Conservation (phyloP, 2,888 invertebrate species). For the Neuroscelio doddi region DNA sequence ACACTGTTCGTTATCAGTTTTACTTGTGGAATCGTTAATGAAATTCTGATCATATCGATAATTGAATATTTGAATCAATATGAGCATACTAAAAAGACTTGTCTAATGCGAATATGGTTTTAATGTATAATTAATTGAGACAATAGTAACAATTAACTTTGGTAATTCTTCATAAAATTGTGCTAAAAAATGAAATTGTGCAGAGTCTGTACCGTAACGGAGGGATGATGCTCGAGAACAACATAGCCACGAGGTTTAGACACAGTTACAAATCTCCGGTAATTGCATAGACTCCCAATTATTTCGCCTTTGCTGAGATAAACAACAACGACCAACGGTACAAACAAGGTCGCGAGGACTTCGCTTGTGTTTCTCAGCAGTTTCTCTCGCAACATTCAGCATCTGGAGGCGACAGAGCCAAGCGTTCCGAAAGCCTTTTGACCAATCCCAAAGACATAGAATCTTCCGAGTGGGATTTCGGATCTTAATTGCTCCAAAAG, state of each 20-base stretch:
- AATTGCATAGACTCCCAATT: conserved; percentile 40
- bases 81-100: no score
- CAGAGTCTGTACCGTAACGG: no score
- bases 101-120: no score
- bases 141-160: no score
- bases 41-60: no score
- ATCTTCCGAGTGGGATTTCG: conserved; percentile 18
- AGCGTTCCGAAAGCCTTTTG: conserved; percentile 28
- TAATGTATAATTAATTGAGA: no score
- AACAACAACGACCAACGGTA: conserved; percentile 24
- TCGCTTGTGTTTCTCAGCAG: conserved; percentile 7
- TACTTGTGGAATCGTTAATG: no score
- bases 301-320: conserved; percentile 37
- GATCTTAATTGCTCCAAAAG: conserved; percentile 34
- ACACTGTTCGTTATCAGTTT: no score
- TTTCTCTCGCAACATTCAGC: conserved; percentile 5
- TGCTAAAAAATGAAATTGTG: no score
- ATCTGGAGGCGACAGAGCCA: neutral
- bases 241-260: conserved; percentile 29
- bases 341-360: conserved; percentile 16
- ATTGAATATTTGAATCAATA: no score
- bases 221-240: conserved; percentile 2
- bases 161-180: no score
- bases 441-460: conserved; percentile 13
- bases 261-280: conserved; percentile 35